A percentile compares a stretch with the other conserved stretches of the same genome.
Conservation (phyloP, 2,888 invertebrate genomes). For the Lithosia quadra region DNA sequence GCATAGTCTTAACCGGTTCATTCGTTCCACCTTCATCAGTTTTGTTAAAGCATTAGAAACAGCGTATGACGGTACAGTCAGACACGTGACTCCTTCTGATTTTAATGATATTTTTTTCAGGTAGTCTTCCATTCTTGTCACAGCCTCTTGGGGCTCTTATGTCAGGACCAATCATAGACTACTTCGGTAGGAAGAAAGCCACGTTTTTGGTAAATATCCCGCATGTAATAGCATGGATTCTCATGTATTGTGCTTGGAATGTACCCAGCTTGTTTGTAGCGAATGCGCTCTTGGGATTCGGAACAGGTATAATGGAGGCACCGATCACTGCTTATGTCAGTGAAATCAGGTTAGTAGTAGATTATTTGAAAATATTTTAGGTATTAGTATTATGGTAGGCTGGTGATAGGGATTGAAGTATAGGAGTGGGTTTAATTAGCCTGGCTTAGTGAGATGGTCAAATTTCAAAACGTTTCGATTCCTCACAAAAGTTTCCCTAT, state of each 20-base stretch:
- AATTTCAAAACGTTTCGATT: too few relatives aligned
- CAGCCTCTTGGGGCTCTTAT: constrained; percentile 86
- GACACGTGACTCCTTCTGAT: too few relatives aligned
- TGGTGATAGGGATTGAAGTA: too few relatives aligned
- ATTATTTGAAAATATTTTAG: not conserved
- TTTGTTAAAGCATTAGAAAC: too few relatives aligned
- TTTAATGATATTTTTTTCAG: constrained; percentile 56
- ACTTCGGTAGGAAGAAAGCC: constrained; percentile 84
- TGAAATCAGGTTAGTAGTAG: constrained; percentile 80
- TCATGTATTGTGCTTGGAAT: constrained; percentile 83
- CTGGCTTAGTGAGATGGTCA: too few relatives aligned
- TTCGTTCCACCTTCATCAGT: too few relatives aligned
- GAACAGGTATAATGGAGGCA: constrained; percentile 87
- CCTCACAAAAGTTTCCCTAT: too few relatives aligned
- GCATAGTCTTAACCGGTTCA: too few relatives aligned
- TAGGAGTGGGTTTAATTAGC: too few relatives aligned
- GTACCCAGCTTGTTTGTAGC: constrained; percentile 80
- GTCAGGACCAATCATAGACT: constrained; percentile 85
- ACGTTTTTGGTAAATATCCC: constrained; percentile 86
- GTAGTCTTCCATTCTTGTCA: constrained; percentile 84
- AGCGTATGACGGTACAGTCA: too few relatives aligned
- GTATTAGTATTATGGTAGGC: too few relatives aligned
- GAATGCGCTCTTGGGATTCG: constrained; percentile 82
- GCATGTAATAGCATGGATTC: constrained; percentile 84
- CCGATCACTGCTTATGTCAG: constrained; percentile 87